Conservation (phyloP, 2,113 vertebrate species). For the Willisornis vidua region DNA sequence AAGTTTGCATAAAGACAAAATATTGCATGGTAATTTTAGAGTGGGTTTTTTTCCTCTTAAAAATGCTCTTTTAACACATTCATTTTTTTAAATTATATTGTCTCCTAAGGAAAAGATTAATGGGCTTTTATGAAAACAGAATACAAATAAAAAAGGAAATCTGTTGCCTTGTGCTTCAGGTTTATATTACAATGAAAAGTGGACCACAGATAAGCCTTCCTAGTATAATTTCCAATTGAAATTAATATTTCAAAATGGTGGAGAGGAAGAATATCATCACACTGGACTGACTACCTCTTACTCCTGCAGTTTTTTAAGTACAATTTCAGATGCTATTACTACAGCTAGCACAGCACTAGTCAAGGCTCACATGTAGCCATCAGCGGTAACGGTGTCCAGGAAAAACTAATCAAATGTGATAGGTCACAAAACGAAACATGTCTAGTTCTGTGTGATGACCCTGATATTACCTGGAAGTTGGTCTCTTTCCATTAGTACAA, state of each 20-base stretch:
- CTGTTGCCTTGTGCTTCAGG: slow-evolving; percentile 41
- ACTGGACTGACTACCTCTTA: slow-evolving; percentile 32
- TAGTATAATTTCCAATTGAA: slow-evolving; percentile 2
- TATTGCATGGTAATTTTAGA: slow-evolving; percentile 10
- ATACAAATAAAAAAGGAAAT: slow-evolving; percentile 57
- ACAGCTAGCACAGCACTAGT: not conserved
- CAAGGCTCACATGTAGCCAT: not conserved
- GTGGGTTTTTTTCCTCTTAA: not conserved
- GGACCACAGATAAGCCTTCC: not conserved
- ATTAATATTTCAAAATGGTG: not conserved
- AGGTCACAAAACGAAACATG: not conserved
- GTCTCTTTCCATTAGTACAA: not conserved
- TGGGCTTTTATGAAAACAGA: slow-evolving; percentile 49
- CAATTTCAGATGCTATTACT: slow-evolving; percentile 4
- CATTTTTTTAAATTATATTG: not conserved
- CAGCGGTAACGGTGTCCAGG: not conserved
- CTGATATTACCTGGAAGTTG: not conserved
- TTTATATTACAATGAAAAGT: slow-evolving; percentile 24
- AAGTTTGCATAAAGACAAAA: slow-evolving; percentile 51
- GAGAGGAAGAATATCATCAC: not conserved
- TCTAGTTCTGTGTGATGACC: not conserved
- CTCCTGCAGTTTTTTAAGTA: not conserved
- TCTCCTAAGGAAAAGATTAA: slow-evolving; percentile 47
- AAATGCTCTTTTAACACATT: slow-evolving; percentile 33
- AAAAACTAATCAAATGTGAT: not conserved